phyloP scores from a whole-genome alignment of 1,140 invertebrate genomes.

The Drosophila neocordata region DNA sequence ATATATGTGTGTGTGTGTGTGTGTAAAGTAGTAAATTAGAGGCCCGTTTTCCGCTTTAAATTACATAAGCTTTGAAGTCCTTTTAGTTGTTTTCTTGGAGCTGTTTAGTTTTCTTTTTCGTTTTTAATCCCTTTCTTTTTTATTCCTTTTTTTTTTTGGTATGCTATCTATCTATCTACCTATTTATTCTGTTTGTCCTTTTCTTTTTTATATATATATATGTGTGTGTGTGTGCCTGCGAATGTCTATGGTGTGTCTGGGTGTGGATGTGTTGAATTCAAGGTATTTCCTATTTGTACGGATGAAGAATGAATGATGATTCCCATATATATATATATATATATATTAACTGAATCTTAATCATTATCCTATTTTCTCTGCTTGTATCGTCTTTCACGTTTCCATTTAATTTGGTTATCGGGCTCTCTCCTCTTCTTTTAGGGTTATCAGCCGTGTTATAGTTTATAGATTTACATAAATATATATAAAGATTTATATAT shows the following conservation, averaged over 20 bases:
- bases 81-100: conserved; percentile 14
- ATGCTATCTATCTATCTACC: conserved; percentile 14
- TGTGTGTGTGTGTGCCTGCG: conserved; percentile 15
- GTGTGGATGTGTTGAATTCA: conserved; percentile 26
- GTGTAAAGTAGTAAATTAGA: not conserved
- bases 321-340: not conserved
- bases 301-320: not conserved
- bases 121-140: not conserved
- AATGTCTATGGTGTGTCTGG: conserved; percentile 15
- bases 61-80: conserved; percentile 15
- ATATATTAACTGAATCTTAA: conserved; percentile 1
- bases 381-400: not conserved
- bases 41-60: conserved; percentile 23
- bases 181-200: conserved; percentile 13
- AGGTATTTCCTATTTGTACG: conserved; percentile 9
- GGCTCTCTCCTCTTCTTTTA: conserved; percentile 12
- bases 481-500: conserved; percentile 13
- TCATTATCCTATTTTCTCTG: not conserved
- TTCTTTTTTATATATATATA: conserved; percentile 6
- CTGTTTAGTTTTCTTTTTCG: not conserved
- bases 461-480: conserved; percentile 33
- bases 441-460: conserved; percentile 22
- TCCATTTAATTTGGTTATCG: conserved; percentile 5
- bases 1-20: conserved; percentile 2
- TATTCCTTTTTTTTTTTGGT: not conserved